A percentile compares a stretch with the other conserved stretches of the same genome.
phyloP scores from a whole-genome alignment of 1,140 invertebrate species.

The Drosophila pallidifrons region DNA sequence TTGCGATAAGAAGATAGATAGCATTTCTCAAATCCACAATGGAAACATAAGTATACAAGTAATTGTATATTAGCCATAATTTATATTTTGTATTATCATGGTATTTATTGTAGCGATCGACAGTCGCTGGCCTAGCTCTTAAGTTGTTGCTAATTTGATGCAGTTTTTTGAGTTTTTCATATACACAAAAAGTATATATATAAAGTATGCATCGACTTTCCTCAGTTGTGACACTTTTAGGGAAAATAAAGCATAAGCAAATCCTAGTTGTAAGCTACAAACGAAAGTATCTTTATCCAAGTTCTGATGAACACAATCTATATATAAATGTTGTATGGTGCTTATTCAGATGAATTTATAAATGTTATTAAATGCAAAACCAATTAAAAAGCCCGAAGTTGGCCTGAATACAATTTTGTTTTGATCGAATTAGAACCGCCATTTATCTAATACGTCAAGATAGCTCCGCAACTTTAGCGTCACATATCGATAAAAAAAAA shows the following conservation, averaged over 20 bases:
- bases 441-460: too few species aligned
- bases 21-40: constrained; percentile 58
- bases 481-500: too few species aligned
- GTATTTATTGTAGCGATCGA: constrained; percentile 61
- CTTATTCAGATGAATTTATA: constrained; percentile 41
- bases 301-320: constrained; percentile 7
- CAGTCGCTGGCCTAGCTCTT: constrained; percentile 24
- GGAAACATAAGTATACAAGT: constrained; percentile 24
- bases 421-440: too few species aligned
- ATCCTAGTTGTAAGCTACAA: constrained; percentile 29
- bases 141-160: constrained; percentile 26
- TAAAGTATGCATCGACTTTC: constrained; percentile 19
- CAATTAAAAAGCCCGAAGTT: too few species aligned
- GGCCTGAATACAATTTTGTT: too few species aligned
- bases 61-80: constrained; percentile 44
- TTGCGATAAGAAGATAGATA: constrained; percentile 23
- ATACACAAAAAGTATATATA: constrained; percentile 15
- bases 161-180: constrained; percentile 15
- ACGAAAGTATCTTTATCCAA: constrained; percentile 6
- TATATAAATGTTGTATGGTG: constrained; percentile 15
- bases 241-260: constrained; percentile 55
- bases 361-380: constrained; percentile 46
- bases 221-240: constrained; percentile 71
- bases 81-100: constrained; percentile 37
- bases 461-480: too few species aligned